Base-by-base conservation (phyloP, 2,113 vertebrate genomes). In the Sinocyclocheilus rhinocerous region DNA sequence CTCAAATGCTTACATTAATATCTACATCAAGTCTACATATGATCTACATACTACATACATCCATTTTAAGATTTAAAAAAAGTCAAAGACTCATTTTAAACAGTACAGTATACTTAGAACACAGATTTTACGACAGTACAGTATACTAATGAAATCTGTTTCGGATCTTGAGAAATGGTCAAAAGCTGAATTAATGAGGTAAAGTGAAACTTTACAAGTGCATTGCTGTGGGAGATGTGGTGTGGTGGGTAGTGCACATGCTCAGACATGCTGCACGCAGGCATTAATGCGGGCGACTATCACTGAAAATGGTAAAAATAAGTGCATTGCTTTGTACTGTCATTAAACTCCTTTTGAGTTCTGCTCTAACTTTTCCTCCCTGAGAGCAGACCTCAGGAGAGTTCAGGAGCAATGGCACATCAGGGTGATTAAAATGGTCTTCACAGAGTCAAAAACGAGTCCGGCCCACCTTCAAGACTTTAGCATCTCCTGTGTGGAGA, bases 401-500 rank as follows among this genome's bases (percentile, higher is more conserved):
- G 36, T 72, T 42, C 22, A 11, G 22, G 36, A n/a, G 69, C 69
- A 42, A n/a, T 72, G 69, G 18, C 69, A 39, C 9, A 20, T 1
- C 67, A 20, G 1, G 16, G 16, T 36, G 29, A 18, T 20, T 4
- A 20, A 29, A 72, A 22, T 22, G 20, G 81, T 45, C n/a, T 59
- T 45, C 50, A 20, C 12, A 57, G 45, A 77, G 24, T 77, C 48
- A n/a, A 45, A 84, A 50, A 73, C 0, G 18, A 72, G 69, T 22
- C 18, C 15, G 2, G 65, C 2, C 39, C 36, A 22, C 9, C 45
- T 84, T 94, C 91, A 95, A 52, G 88, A 90, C 57, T 92, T 89
- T 2, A 93, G 87, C 29, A 91, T 88, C 6, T 67, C 89, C 84
- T 91, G 65, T 7, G 91, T 80, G 2, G 93, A 91, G 1, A 61